These are phyloP conservation scores for Anser brachyrhynchus DNA, from an alignment of 2,113 vertebrate genomes.

Conservation along the genomic window DNA sequence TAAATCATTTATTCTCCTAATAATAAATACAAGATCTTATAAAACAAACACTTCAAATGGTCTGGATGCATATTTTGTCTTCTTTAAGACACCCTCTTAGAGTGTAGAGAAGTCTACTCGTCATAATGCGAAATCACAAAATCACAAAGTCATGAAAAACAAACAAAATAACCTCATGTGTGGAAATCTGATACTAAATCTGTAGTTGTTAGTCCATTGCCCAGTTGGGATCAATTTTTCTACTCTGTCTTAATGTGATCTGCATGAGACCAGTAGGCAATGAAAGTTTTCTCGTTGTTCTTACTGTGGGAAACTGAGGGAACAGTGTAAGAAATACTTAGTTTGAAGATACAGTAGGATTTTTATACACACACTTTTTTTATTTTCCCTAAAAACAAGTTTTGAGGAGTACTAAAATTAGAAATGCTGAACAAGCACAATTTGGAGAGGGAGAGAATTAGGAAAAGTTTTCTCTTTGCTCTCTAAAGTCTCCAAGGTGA, in stretches of 20 bases:
- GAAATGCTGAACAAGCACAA: not conserved
- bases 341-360: not conserved
- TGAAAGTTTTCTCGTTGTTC: not conserved
- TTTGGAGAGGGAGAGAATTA: not conserved
- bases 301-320: not conserved
- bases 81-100: not conserved
- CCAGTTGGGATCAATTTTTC: too few species aligned
- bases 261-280: not conserved
- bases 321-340: not conserved
- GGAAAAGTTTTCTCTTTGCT: not conserved
- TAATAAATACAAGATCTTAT: not conserved
- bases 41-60: not conserved
- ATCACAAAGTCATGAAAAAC: not conserved
- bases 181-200: not conserved
- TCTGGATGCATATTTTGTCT: not conserved
- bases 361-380: accelerated
- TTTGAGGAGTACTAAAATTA: not conserved
- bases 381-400: not conserved
- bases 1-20: not conserved
- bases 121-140: too few species aligned
- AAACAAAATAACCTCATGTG: not conserved
- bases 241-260: not conserved
- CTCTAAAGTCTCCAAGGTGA: not conserved
- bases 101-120: not conserved
- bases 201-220: not conserved